Evolutionary conservation across 2,888 invertebrate species (phyloP), one percentile per base, ranked within the genome.

Genomic region (Phymatocera aterrima): DNA sequence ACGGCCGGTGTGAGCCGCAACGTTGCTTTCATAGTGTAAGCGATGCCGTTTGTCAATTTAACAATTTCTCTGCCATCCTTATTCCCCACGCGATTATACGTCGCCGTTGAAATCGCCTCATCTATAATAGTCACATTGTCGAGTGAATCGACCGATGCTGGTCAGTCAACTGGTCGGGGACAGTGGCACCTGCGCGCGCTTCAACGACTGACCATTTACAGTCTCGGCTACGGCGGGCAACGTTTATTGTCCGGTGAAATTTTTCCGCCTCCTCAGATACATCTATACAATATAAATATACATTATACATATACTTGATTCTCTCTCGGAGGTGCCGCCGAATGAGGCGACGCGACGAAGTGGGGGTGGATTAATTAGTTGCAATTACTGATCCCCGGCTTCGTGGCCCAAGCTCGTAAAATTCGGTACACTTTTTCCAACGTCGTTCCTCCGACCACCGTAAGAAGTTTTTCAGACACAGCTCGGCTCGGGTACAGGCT

Each of bases 121-220:
- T 37, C 34, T 18, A 34, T 8, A 18, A 6, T 18, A 18, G 10
- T 18, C 37, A 10, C 37, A 18, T 8, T 24, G 37, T 34, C n/a
- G 12, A 15, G n/a, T 54, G 10, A 28, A 51, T n/a, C 51, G 34
- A 28, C 31, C 18, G 8, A 10, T 18, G 40, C 3, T 51, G 18
- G 3, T 31, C n/a, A 72, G 3, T 31, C n/a, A 72, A 48, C 68
- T 46, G 21, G 72, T 51, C 18, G 34, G 37, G 24, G 8, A 60
- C 57, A 51, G 75, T 43, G 28, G 75, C 75, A 75, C 75, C 75
- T 57, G 57, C 28, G 40, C 28, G 40, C 54, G 31, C 10, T 34
- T 75, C 43, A 24, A 37, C 21, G 5, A 75, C 57, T 75, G 24
- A 57, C 24, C 75, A 60, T 75, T 57, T 75, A 75, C 34, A 75